These are phyloP conservation scores for Colletes latitarsis DNA, from an alignment of 1,140 invertebrate species.

Conservation along the genomic window DNA sequence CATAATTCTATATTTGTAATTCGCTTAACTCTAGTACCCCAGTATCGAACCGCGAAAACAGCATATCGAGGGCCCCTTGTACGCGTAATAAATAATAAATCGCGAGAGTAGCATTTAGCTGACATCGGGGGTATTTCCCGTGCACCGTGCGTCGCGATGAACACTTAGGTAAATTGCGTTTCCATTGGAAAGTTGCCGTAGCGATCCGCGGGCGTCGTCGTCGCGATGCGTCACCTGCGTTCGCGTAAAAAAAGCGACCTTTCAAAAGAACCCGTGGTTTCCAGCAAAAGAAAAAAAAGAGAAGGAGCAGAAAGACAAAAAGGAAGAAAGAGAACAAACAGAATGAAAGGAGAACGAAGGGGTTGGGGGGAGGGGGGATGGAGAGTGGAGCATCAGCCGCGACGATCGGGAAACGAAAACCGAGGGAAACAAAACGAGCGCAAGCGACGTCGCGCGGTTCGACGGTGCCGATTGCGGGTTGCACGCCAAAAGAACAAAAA, in stretches of 20 bases:
- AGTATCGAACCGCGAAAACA: too few relatives aligned
- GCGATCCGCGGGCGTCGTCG: neutral
- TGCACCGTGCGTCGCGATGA: neutral
- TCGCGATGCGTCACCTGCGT: neutral
- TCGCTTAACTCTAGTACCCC: too few relatives aligned
- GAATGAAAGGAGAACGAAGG: neutral
- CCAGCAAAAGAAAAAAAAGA: neutral
- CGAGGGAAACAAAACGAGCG: constrained; percentile 31
- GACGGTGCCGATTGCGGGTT: constrained; percentile 34
- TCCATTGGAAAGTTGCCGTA: too few relatives aligned
- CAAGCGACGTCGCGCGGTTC: constrained; percentile 35
- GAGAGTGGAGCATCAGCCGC: neutral
- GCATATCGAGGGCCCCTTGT: too few relatives aligned
- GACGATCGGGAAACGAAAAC: neutral
- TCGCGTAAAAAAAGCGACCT: neutral
- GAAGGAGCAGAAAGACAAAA: neutral
- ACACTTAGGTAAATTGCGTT: constrained; percentile 22
- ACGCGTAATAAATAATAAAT: too few relatives aligned
- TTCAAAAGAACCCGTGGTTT: neutral
- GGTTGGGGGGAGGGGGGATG: neutral
- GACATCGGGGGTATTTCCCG: too few relatives aligned
- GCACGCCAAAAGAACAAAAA: constrained; percentile 55
- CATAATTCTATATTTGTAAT: too few relatives aligned
- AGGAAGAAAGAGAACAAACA: neutral
- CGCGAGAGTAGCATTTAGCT: too few relatives aligned